Conservation (phyloP, 2,113 vertebrate genomes). For the Trinectes maculatus region DNA sequence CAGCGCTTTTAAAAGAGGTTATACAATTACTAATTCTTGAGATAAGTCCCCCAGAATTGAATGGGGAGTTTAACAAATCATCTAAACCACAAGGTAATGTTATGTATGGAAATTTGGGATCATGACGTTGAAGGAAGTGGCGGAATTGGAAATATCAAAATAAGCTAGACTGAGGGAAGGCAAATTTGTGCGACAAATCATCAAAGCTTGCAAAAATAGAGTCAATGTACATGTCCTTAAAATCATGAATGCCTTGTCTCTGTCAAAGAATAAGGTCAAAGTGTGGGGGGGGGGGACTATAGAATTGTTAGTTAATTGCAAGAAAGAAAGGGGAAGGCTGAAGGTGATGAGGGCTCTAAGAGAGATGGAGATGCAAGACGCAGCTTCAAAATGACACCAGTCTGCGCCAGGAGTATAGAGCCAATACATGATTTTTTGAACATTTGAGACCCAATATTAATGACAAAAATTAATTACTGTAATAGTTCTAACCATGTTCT, state of each 20-base stretch:
- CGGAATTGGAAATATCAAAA: not conserved
- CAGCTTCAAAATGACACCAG: slow-evolving; percentile 3
- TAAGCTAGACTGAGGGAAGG: not conserved
- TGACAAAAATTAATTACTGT: no score
- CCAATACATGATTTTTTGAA: no score
- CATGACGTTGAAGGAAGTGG: not conserved
- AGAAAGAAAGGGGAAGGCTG: not conserved
- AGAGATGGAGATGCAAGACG: slow-evolving; percentile 4
- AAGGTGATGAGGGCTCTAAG: not conserved
- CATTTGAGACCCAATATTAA: no score
- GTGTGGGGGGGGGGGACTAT: not conserved
- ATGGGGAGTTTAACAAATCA: not conserved
- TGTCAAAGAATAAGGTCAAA: not conserved
- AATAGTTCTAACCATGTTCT: not conserved
- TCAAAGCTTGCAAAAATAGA: not conserved
- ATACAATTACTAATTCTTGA: not conserved
- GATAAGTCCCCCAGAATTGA: not conserved
- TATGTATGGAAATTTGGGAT: not conserved
- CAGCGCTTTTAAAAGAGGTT: not conserved
- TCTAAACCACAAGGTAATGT: not conserved
- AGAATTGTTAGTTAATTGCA: no score
- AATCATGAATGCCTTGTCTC: not conserved
- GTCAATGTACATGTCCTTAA: slow-evolving; percentile 3
- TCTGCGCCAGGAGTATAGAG: no score
- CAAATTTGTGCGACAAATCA: not conserved